Conservation (phyloP, 2,113 vertebrate species). For the Neodon shergylaensis region DNA sequence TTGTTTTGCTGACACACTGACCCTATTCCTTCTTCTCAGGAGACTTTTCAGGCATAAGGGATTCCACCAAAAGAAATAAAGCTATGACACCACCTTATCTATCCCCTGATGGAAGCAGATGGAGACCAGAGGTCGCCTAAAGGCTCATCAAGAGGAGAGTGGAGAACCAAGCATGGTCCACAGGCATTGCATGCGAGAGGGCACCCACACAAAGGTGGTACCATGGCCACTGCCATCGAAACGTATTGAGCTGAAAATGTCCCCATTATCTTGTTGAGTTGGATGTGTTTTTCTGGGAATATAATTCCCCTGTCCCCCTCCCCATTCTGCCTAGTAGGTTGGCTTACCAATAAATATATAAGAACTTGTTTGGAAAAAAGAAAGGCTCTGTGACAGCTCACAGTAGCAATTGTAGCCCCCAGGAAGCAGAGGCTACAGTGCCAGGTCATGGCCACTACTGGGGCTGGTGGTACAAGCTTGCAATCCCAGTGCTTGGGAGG, state of each 20-base stretch:
- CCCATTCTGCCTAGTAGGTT: too few species aligned
- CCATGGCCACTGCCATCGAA: too few species aligned
- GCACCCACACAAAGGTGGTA: not conserved
- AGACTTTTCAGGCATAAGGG: not conserved
- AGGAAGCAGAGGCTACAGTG: not conserved
- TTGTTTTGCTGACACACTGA: not conserved
- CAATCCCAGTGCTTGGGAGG: not conserved
- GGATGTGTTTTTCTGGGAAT: not conserved
- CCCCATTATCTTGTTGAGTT: not conserved
- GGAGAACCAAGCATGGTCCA: too few species aligned
- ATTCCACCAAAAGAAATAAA: not conserved
- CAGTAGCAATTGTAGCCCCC: not conserved
- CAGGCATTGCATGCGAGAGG: not conserved
- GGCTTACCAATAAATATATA: not conserved
- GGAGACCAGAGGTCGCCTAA: not conserved
- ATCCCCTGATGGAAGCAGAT: too few species aligned
- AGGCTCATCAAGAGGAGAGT: not conserved
- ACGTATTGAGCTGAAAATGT: not conserved
- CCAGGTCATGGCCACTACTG: fast-evolving
- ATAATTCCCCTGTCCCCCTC: not conserved
- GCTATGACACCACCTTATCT: not conserved
- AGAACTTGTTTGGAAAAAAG: too few species aligned
- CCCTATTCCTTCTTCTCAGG: not conserved
- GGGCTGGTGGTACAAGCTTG: not conserved
- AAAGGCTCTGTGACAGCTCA: not conserved